A percentile compares a stretch with the other conserved stretches of the same genome.
These are phyloP conservation scores for Notechis scutatus DNA, from an alignment of 2,113 vertebrate genomes.

Conservation along the genomic window DNA sequence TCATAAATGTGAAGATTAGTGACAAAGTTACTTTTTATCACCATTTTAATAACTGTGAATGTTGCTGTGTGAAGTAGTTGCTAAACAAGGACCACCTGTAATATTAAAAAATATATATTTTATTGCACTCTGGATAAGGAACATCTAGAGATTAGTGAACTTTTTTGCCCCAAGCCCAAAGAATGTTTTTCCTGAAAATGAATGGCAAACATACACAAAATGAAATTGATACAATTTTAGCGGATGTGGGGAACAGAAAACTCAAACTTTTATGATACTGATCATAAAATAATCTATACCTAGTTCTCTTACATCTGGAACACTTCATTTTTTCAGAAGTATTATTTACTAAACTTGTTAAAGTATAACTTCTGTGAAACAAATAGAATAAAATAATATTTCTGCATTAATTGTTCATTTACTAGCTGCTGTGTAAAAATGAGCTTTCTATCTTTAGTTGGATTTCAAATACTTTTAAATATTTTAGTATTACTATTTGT, in stretches of 20 bases:
- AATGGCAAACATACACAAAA: not conserved
- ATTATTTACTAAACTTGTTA: not conserved
- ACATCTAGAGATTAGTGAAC: not conserved
- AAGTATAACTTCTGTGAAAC: not conserved
- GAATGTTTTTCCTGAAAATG: not conserved
- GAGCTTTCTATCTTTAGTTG: not conserved
- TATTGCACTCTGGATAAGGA: not conserved
- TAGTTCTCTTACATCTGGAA: not conserved
- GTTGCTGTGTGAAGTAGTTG: not conserved
- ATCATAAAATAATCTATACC: not conserved
- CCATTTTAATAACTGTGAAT: not conserved
- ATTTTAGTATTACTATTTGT: not conserved
- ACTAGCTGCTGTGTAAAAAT: not conserved
- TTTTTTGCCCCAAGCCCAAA: not conserved
- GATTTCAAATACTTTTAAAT: not conserved
- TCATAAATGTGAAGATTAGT: not conserved
- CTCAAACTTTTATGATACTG: not conserved
- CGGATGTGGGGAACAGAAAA: not conserved
- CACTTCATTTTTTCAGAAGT: not conserved
- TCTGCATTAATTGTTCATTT: not conserved
- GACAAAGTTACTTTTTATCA: not conserved
- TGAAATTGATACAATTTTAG: not conserved
- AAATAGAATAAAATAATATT: not conserved
- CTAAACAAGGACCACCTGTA: not conserved
- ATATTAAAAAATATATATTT: not conserved